Evolutionary conservation across 2,888 invertebrate species (phyloP).

Genomic region (Eupelmus urozonus): DNA sequence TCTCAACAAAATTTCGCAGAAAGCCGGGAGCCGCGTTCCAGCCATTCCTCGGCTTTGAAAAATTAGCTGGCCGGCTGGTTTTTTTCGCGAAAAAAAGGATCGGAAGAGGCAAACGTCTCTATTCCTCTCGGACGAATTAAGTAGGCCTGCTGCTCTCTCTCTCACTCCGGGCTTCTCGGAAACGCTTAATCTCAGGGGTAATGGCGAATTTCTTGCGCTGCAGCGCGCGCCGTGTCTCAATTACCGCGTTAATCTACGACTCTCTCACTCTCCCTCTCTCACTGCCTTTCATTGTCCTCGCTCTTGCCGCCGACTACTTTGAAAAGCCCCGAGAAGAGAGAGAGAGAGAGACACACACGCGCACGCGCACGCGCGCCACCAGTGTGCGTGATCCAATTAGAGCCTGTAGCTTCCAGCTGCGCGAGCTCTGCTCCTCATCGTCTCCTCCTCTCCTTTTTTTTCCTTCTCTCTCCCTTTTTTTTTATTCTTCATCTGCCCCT

Average conservation of each 20-base stretch:
- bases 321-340: too few relatives aligned
- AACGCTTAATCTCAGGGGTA: slow-evolving; percentile 38
- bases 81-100: neutral
- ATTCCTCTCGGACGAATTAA: slow-evolving; percentile 42
- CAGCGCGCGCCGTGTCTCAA: slow-evolving; percentile 68
- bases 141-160: neutral
- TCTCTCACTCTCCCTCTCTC: slow-evolving; percentile 47
- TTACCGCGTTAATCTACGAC: slow-evolving; percentile 75
- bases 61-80: slow-evolving; percentile 14
- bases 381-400: slow-evolving; percentile 72
- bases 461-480: neutral
- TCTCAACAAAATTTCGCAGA: slow-evolving; percentile 12
- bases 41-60: slow-evolving; percentile 15
- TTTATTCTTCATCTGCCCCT: neutral
- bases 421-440: slow-evolving; percentile 9
- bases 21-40: slow-evolving; percentile 4
- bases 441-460: neutral
- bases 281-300: neutral
- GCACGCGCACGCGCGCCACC: slow-evolving; percentile 11
- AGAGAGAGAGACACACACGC: slow-evolving; percentile 31
- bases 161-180: slow-evolving; percentile 40
- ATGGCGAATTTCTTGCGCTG: slow-evolving; percentile 46
- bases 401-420: slow-evolving; percentile 54
- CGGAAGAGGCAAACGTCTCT: slow-evolving; percentile 37
- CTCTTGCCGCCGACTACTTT: neutral